A percentile compares a stretch with the other conserved stretches of the same genome.
Evolutionary conservation across 2,797 vertebrate genomes (phyloP).

Genomic region (Melanogrammus aeglefinus): DNA sequence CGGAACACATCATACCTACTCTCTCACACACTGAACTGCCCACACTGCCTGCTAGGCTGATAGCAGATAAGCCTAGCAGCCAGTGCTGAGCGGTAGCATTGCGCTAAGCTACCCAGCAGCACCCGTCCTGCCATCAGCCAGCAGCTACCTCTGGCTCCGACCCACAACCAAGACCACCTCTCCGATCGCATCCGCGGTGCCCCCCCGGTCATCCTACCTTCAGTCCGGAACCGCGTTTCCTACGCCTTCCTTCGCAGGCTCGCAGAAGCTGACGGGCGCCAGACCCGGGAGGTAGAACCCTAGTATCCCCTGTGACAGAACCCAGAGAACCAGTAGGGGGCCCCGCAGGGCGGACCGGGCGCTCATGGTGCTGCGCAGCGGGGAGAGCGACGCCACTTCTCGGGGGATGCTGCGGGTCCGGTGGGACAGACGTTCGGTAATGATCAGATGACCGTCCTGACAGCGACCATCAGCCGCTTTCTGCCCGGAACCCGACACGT

Average conservation of each 20-base stretch:
- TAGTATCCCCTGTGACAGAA: slow-evolving; percentile 42
- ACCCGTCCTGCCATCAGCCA: not conserved
- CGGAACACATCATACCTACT: no score
- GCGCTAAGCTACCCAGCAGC: not conserved
- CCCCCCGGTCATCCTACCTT: slow-evolving; percentile 51
- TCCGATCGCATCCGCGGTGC: no score
- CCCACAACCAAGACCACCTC: no score
- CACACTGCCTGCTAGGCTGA: no score
- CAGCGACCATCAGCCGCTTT: slow-evolving; percentile 4
- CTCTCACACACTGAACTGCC: no score
- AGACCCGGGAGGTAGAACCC: slow-evolving; percentile 87
- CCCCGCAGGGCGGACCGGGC: slow-evolving; percentile 29
- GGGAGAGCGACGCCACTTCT: not conserved
- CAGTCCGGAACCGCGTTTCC: slow-evolving; percentile 57
- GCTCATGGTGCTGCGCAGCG: not conserved
- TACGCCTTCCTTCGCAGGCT: slow-evolving; percentile 44
- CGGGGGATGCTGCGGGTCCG: no score
- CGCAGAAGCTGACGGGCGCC: slow-evolving; percentile 89
- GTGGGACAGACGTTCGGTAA: no score
- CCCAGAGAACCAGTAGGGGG: not conserved
- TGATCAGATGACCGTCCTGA: not conserved
- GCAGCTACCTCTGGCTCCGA: no score
- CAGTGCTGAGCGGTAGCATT: no score
- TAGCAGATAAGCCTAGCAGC: not conserved
- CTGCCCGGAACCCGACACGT: slow-evolving; percentile 56